A percentile compares a stretch with the other conserved stretches of the same genome.
Evolutionary conservation across 2,888 invertebrate species (phyloP).

Genomic region (Lasioglossum oenotherae): DNA sequence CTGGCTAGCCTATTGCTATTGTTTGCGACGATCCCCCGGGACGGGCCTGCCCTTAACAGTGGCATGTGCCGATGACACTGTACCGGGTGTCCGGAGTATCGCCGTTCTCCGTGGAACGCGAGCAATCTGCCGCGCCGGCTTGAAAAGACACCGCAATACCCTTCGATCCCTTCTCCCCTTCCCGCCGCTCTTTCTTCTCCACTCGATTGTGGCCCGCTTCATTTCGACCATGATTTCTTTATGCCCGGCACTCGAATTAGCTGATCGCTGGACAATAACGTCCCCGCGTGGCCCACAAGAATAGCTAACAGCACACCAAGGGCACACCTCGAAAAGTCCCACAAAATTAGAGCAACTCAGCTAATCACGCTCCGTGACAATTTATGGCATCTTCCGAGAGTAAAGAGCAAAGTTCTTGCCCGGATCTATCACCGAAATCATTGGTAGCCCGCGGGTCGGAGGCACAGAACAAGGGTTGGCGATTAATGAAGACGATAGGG

Average conservation of each 20-base stretch:
- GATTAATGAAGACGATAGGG: neutral
- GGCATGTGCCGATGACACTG: slow-evolving; percentile 77
- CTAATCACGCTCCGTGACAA: neutral
- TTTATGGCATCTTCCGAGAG: neutral
- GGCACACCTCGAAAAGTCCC: neutral
- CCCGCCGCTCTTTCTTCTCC: neutral
- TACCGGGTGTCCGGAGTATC: slow-evolving; percentile 68
- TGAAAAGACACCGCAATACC: neutral
- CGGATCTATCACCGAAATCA: neutral
- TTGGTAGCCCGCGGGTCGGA: neutral
- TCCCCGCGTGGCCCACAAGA: neutral
- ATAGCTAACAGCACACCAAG: neutral
- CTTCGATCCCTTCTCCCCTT: neutral
- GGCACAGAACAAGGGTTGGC: neutral
- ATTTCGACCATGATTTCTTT: neutral
- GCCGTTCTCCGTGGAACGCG: neutral
- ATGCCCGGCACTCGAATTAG: neutral
- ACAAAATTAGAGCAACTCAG: neutral
- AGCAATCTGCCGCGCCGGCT: slow-evolving; percentile 4
- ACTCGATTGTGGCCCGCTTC: neutral
- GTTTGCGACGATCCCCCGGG: slow-evolving; percentile 76
- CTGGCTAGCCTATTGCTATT: slow-evolving; percentile 79
- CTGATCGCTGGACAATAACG: neutral
- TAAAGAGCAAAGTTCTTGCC: neutral
- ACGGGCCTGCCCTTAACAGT: slow-evolving; percentile 74